phyloP scores from a whole-genome alignment of 2,888 invertebrate species.

The Heliconius hortense region DNA sequence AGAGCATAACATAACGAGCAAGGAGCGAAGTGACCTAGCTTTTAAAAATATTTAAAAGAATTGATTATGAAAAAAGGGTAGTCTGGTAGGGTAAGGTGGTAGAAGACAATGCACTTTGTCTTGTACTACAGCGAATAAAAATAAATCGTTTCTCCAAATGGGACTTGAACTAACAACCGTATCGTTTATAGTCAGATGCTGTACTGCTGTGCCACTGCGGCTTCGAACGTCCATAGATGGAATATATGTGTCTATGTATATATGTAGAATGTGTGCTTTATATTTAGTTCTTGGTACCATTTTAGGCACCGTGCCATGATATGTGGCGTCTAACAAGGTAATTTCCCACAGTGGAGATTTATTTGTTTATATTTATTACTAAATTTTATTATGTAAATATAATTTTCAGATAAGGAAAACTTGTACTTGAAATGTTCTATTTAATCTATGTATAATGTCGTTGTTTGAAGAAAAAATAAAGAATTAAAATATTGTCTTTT shows the following conservation, averaged over 20 bases:
- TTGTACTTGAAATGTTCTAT: neutral
- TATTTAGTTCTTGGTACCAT: conserved; percentile 2
- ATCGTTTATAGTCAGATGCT: neutral
- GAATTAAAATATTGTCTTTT: neutral
- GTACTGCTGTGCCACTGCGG: neutral
- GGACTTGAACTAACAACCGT: neutral
- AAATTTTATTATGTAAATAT: neutral
- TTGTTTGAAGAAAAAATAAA: neutral
- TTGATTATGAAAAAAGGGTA: no score
- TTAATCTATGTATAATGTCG: neutral
- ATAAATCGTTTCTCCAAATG: neutral
- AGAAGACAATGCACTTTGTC: no score
- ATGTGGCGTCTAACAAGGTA: conserved; percentile 9
- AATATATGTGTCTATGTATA: neutral
- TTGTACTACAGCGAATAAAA: neutral
- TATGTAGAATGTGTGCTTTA: neutral
- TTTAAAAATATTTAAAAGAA: no score
- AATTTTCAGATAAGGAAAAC: neutral
- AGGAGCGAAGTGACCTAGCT: no score
- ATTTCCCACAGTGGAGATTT: conserved; percentile 16
- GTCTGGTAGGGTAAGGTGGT: no score
- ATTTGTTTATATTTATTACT: conserved; percentile 1
- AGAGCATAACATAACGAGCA: no score
- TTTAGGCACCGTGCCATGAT: conserved; percentile 26
- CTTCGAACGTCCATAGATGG: neutral